Evolutionary conservation across 1,140 invertebrate species (phyloP).

Genomic region (Pseudomyrmex gracilis): DNA sequence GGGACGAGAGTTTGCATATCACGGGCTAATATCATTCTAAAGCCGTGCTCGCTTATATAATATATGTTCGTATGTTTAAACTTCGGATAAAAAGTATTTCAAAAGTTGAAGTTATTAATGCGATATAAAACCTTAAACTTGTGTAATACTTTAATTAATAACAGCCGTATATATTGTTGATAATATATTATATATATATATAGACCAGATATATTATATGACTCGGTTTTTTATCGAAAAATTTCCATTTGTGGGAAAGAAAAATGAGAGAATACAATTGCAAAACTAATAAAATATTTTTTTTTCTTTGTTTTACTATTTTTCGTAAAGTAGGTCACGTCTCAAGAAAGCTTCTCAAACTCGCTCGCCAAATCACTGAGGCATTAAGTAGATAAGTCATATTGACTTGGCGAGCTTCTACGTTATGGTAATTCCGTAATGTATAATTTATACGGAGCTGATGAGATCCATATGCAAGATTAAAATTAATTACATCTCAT

Average conservation of each 20-base stretch:
- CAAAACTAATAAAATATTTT: background rate
- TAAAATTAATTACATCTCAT: background rate
- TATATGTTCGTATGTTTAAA: background rate
- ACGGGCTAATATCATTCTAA: constrained; percentile 32
- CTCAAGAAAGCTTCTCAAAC: background rate
- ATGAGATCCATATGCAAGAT: background rate
- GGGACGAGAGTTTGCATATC: constrained; percentile 7
- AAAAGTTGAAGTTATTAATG: background rate
- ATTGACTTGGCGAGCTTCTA: constrained; percentile 11
- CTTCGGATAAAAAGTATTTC: background rate
- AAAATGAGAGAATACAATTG: background rate
- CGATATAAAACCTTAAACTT: background rate
- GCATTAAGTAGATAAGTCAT: constrained; percentile 20
- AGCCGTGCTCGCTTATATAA: background rate
- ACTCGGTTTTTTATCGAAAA: background rate
- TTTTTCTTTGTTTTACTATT: background rate
- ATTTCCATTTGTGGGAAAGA: background rate
- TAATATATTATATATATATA: background rate
- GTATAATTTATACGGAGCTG: constrained; percentile 38
- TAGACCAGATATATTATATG: background rate
- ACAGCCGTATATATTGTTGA: background rate
- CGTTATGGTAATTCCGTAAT: constrained; percentile 38
- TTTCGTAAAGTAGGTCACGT: background rate
- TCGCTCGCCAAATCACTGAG: constrained; percentile 17
- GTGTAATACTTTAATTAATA: background rate